A percentile compares a stretch with the other conserved stretches of the same genome.
phyloP scores from a whole-genome alignment of 1,140 invertebrate genomes.

The Hypothenemus hampei region DNA sequence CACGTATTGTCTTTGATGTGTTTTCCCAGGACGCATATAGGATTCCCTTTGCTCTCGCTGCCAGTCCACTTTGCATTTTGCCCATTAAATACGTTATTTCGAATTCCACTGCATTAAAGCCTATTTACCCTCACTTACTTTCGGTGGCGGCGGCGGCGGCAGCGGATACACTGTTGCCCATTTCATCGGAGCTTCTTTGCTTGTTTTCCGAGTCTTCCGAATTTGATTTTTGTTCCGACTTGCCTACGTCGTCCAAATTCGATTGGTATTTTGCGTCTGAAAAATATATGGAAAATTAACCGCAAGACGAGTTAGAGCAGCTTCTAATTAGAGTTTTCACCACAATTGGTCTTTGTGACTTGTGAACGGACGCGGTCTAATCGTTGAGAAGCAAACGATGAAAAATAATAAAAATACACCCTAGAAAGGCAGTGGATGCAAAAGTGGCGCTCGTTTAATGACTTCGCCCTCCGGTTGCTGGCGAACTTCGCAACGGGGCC shows the following conservation, averaged over 20 bases:
- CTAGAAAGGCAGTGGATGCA: slow-evolving; percentile 27
- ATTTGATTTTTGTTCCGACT: slow-evolving; percentile 63
- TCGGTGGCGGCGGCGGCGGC: not conserved
- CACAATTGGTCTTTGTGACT: slow-evolving; percentile 13
- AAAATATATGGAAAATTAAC: slow-evolving; percentile 27
- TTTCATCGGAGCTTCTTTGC: slow-evolving; percentile 34
- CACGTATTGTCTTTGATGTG: slow-evolving; percentile 29
- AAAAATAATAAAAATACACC: too few species aligned
- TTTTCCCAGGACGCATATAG: slow-evolving; percentile 27
- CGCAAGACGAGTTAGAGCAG: slow-evolving; percentile 2
- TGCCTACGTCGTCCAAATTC: slow-evolving; percentile 64
- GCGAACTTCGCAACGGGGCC: too few species aligned
- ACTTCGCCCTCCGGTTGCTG: slow-evolving; percentile 14
- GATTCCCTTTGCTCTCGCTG: slow-evolving; percentile 25
- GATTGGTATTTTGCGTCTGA: slow-evolving; percentile 61
- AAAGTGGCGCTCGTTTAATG: slow-evolving; percentile 30
- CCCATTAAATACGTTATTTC: slow-evolving; percentile 25
- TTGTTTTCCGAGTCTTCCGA: slow-evolving; percentile 47
- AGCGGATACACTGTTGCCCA: too few species aligned
- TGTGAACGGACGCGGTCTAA: slow-evolving; percentile 7
- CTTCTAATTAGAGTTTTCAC: slow-evolving; percentile 21
- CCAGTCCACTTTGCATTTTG: slow-evolving; percentile 28
- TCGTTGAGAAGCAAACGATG: slow-evolving; percentile 15
- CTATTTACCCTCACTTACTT: slow-evolving; percentile 15
- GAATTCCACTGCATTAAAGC: slow-evolving; percentile 18